Evolutionary conservation across 2,113 vertebrate species (phyloP).

Genomic region (Bagarius yarrelli): DNA sequence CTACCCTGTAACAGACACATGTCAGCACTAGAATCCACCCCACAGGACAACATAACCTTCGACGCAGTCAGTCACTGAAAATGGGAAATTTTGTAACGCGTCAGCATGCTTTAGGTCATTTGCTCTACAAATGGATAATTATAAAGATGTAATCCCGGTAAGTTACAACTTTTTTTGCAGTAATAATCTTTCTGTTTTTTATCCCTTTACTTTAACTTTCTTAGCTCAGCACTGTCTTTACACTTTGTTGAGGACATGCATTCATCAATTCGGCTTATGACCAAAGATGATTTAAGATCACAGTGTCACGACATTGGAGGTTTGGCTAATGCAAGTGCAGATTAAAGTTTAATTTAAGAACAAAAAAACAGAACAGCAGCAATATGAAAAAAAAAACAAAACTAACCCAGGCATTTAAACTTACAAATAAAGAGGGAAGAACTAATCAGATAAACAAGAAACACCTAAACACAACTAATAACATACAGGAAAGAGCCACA

Average conservation of each 20-base stretch:
- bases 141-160: background rate
- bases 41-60: background rate
- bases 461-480: too few relatives aligned
- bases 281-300: background rate
- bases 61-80: background rate
- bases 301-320: background rate
- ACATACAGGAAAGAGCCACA: too few relatives aligned
- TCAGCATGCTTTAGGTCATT: background rate
- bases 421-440: too few relatives aligned
- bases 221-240: background rate
- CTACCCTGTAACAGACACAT: background rate
- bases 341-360: too few relatives aligned
- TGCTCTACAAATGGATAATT: background rate
- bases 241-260: background rate
- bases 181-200: background rate
- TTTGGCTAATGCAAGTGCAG: too few relatives aligned
- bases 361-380: too few relatives aligned
- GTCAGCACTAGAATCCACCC: background rate
- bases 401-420: too few relatives aligned
- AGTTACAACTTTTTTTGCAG: background rate
- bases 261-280: background rate
- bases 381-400: too few relatives aligned
- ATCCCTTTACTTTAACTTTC: background rate
- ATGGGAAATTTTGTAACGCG: background rate
- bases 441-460: too few relatives aligned